A percentile compares a stretch with the other conserved stretches of the same genome.
Evolutionary conservation across 2,113 vertebrate species (phyloP).

Genomic region (Anoura caudifer): DNA sequence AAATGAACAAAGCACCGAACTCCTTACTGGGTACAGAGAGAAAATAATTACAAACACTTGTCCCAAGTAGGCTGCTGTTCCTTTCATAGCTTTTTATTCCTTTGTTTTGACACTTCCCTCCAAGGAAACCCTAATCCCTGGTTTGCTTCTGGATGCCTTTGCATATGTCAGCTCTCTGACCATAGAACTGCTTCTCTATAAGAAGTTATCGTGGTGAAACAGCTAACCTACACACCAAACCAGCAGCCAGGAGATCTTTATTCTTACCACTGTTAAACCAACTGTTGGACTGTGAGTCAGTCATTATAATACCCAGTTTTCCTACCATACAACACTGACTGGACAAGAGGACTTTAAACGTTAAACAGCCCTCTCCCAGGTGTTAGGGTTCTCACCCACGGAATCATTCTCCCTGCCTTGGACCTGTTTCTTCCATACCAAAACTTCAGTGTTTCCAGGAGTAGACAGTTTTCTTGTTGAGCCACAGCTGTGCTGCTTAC

Average conservation of each 20-base stretch:
- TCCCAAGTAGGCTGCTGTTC: background rate
- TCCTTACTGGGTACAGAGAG: background rate
- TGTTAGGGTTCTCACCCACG: background rate
- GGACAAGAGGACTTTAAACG: background rate
- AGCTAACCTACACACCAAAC: background rate
- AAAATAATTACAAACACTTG: background rate
- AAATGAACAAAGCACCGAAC: background rate
- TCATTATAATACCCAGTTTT: background rate
- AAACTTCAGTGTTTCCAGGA: background rate
- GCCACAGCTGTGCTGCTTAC: background rate
- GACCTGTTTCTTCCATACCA: background rate
- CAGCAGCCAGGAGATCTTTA: background rate
- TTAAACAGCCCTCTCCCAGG: background rate
- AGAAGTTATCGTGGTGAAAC: background rate
- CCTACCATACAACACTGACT: background rate
- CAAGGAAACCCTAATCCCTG: background rate
- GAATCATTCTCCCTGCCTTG: background rate
- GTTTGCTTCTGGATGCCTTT: background rate
- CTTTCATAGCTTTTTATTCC: background rate
- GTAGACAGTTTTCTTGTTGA: background rate
- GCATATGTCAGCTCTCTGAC: background rate
- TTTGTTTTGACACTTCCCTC: background rate
- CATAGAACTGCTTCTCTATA: background rate
- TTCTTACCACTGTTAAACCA: background rate
- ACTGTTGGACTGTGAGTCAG: background rate